Base-by-base conservation (phyloP, 2,888 invertebrate species). In the Drosophila buzzatii region DNA sequence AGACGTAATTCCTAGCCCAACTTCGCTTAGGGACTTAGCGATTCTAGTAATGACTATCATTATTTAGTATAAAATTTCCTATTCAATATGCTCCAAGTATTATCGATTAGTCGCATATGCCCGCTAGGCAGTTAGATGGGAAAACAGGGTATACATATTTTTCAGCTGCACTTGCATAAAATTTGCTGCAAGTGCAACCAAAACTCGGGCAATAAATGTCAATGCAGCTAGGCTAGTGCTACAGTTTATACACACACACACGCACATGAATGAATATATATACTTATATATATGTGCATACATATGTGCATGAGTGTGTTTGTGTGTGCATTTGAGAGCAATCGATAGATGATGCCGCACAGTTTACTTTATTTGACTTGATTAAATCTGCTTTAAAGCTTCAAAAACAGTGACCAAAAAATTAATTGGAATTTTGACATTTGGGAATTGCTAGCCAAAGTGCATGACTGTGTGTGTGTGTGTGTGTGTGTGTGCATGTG, bases 361-460 rank as follows among this genome's bases (percentile, higher is more conserved):
- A 81, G 82, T 89, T 89, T 79, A 89, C 89, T 87, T 73, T 86
- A 79, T 83, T 82, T 73, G 82, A 87, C 82, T 83, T 79, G 85
- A 89, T 85, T 85, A 84, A 89, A 85, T 85, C 82, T 74, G 72
- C 84, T 85, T 87, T 79, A 86, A 86, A 81, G 84, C 84, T 71
- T 80, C 80, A 62, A 65, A 82, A 89, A 72, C 73, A 76, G 78
- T 86, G 82, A 84, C 87, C 85, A 85, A 71, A 69, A 89, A 85
- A 84, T 85, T 85, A 85, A 89, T 85, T 85, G 89, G 88, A 87
- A 79, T 85, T 87, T 68, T 82, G 73, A 74, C 85, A 81, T 84
- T 84, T 78, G 80, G 86, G 89, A 81, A 60, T 71, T 72, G 59
- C 62, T 67, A 62, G 35, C 60, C 70, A 45, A 14, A 6, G 5